A percentile compares a stretch with the other conserved stretches of the same genome.
Evolutionary conservation across 2,113 vertebrate species (phyloP).

Genomic region (Dunckerocampus dactyliophorus): DNA sequence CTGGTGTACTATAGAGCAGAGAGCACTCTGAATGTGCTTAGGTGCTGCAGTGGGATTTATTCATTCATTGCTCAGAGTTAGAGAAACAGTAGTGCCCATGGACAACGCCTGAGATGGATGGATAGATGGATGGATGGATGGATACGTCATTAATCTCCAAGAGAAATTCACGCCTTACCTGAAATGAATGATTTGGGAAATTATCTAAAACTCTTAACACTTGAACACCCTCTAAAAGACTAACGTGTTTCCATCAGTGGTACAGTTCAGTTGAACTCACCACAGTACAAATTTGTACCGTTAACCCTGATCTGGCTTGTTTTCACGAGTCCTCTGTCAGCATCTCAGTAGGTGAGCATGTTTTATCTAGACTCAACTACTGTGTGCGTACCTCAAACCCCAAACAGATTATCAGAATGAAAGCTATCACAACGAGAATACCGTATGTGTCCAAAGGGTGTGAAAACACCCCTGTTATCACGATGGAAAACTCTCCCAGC

Average conservation of each 20-base stretch:
- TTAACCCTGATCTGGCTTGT: neutral
- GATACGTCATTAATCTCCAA: too few species aligned
- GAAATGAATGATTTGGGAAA: slow-evolving; percentile 12
- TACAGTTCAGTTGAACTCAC: too few species aligned
- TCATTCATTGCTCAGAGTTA: slow-evolving; percentile 12
- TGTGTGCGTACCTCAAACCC: slow-evolving; percentile 19
- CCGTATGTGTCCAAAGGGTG: slow-evolving; percentile 58
- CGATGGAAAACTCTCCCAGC: slow-evolving; percentile 66
- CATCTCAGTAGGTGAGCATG: slow-evolving; percentile 14
- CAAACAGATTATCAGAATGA: slow-evolving; percentile 38
- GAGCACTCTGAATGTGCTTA: slow-evolving; percentile 9
- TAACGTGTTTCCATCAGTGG: too few species aligned
- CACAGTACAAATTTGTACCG: neutral
- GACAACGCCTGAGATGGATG: slow-evolving; percentile 25
- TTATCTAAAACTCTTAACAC: too few species aligned
- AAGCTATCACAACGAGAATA: slow-evolving; percentile 42
- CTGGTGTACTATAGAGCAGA: slow-evolving; percentile 10
- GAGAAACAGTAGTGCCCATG: slow-evolving; percentile 12
- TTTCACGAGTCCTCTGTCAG: neutral
- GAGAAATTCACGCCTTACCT: too few species aligned
- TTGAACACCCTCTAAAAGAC: too few species aligned
- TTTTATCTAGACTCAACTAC: slow-evolving; percentile 24
- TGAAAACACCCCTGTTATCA: slow-evolving; percentile 72
- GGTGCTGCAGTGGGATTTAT: neutral
- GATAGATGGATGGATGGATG: too few species aligned